phyloP scores from a whole-genome alignment of 30 jellyfish, hydroid and myxozoan genomes.

The Chrysaora quinquecirrha region DNA sequence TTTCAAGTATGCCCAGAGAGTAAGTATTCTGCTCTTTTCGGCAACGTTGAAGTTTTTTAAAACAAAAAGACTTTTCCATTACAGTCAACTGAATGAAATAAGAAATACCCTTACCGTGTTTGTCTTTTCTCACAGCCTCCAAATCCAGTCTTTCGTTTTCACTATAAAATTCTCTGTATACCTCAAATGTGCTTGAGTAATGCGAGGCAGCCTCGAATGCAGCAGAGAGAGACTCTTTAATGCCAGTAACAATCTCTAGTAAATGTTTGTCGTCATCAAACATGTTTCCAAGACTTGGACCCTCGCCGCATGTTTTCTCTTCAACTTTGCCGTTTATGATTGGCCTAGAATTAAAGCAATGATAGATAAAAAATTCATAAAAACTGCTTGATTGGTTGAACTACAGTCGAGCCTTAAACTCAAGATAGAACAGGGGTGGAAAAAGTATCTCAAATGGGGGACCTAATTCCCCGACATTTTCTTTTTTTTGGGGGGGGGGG shows the following conservation, averaged over 20 bases:
- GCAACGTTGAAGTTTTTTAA: no score
- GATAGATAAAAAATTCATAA: background rate
- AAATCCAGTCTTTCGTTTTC: conserved; percentile 84
- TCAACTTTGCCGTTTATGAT: conserved; percentile 92
- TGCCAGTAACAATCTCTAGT: conserved; percentile 71
- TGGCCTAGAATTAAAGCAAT: conserved; percentile 58
- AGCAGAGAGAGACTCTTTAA: conserved; percentile 79
- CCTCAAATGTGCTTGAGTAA: conserved; percentile 82
- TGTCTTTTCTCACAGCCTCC: conserved; percentile 59
- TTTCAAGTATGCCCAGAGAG: no score
- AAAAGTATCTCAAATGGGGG: no score
- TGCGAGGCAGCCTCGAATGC: conserved; percentile 89
- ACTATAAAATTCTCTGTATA: conserved; percentile 75
- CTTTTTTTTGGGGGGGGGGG: no score
- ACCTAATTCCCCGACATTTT: no score
- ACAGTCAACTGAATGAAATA: no score
- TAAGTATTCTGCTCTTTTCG: no score
- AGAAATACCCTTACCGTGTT: conserved; percentile 93
- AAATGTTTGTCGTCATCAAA: conserved; percentile 90
- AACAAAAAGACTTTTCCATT: no score
- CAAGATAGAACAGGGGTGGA: no score
- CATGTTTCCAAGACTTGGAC: conserved; percentile 94
- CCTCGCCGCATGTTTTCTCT: conserved; percentile 93
- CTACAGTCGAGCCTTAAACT: no score
- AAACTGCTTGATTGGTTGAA: no score